These are phyloP conservation scores for Irena cyanogastra DNA, from an alignment of 2,113 vertebrate genomes.

Conservation along the genomic window DNA sequence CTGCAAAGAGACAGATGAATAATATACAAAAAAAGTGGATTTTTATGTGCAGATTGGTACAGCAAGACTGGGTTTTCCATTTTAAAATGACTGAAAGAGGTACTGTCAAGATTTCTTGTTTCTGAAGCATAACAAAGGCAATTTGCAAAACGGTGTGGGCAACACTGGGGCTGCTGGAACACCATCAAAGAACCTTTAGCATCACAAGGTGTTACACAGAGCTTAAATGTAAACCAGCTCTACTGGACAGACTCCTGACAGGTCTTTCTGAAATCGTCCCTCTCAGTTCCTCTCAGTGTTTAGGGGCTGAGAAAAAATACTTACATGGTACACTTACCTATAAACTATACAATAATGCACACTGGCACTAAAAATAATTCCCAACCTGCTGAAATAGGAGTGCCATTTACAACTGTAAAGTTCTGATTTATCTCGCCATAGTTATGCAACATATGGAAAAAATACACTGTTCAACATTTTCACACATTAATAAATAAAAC, in stretches of 20 bases:
- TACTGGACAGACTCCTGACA: neutral
- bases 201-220: neutral
- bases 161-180: neutral
- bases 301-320: neutral
- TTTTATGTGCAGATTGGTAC: neutral
- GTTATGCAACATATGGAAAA: conserved; percentile 59
- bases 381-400: conserved; percentile 2
- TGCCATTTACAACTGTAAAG: conserved; percentile 35
- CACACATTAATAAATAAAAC: conserved; percentile 68
- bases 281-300: neutral
- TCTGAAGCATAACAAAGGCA: neutral
- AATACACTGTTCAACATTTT: conserved; percentile 55
- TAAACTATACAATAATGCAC: neutral
- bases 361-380: neutral
- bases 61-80: neutral
- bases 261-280: neutral
- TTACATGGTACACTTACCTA: neutral
- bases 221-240: neutral
- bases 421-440: conserved; percentile 41
- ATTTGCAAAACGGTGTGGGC: neutral
- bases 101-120: neutral
- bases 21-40: neutral
- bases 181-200: neutral
- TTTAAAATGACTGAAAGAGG: neutral
- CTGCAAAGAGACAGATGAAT: neutral